Conservation (phyloP, 2,888 invertebrate species). For the Rhagonycha fulva region DNA sequence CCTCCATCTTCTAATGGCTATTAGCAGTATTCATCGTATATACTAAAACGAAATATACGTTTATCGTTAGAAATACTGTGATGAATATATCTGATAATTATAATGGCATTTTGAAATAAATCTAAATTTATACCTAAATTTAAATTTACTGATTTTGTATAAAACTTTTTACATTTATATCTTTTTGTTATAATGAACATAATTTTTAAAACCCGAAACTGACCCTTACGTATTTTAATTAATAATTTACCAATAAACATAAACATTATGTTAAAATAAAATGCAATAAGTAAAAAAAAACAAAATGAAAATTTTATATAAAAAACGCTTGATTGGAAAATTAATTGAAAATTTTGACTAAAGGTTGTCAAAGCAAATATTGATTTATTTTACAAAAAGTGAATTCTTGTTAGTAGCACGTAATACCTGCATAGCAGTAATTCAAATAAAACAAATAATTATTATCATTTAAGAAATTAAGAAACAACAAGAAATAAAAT, state of each 20-base stretch:
- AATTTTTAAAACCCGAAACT: not conserved
- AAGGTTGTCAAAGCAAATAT: no score
- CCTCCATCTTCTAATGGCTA: slow-evolving; percentile 31
- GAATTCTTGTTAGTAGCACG: no score
- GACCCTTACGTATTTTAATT: not conserved
- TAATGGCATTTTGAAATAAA: slow-evolving; percentile 2
- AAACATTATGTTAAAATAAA: not conserved
- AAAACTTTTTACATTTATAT: not conserved
- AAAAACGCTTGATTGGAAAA: not conserved
- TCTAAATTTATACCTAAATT: not conserved
- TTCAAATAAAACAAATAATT: not conserved
- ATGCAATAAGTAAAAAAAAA: not conserved
- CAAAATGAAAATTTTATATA: not conserved
- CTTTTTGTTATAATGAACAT: not conserved
- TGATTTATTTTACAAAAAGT: not conserved
- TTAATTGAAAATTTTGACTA: not conserved
- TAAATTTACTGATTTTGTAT: not conserved
- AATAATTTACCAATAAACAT: not conserved
- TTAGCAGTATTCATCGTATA: slow-evolving; percentile 29
- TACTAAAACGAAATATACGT: not conserved
- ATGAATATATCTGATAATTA: slow-evolving; percentile 13
- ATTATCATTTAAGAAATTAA: not conserved
- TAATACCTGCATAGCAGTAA: not conserved
- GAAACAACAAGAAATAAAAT: not conserved
- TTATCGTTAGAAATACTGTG: slow-evolving; percentile 15